Evolutionary conservation across 2,888 invertebrate species (phyloP), one percentile per base, ranked within the genome.

Genomic region (Halictus quadricinctus): DNA sequence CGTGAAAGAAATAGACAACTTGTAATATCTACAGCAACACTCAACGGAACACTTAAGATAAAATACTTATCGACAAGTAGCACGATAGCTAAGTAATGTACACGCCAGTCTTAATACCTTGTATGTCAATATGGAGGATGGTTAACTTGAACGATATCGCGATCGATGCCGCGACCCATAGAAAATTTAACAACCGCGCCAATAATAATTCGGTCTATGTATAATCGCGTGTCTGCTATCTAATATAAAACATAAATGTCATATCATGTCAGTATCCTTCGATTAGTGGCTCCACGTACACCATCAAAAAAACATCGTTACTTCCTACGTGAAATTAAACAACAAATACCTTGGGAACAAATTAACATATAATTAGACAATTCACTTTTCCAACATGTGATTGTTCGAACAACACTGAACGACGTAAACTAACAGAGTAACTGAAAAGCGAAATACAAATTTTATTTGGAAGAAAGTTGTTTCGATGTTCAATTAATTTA

Each of bases 11-110:
- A 50, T 36, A 25, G 10, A 74, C 8, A 25, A 7, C 48, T 15
- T 41, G 25, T 76, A 25, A 60, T 41, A 29, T 58, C 41, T 69
- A 29, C 25, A 12, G 43, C 7, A 6, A 36, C 50, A 72, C 50
- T 66, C 43, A 8, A 29, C n/a, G 8, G 50, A 36, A 81, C 70
- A 60, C 60, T 81, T 60, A 25, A 83, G 75, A 75, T 81, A 75
- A 81, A 60, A 72, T 18, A 50, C 60, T 83, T 41, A 25, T 2
- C n/a, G 29, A 81, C 50, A 82, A 72, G 81, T 72, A 72, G 54
- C 5, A 12, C 41, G 72, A 75, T 81, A 60, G 48, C 25, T n/a
- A 15, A 41, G 64, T 60, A 13, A 25, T 60, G 7, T 29, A 41
- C 58, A 3, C 50, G 18, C 7, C 41, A 29, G 25, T 50, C 73